A percentile compares a stretch with the other conserved stretches of the same genome.
Conservation (phyloP, 2,797 vertebrate species). For the Eurystomus glaucurus region DNA sequence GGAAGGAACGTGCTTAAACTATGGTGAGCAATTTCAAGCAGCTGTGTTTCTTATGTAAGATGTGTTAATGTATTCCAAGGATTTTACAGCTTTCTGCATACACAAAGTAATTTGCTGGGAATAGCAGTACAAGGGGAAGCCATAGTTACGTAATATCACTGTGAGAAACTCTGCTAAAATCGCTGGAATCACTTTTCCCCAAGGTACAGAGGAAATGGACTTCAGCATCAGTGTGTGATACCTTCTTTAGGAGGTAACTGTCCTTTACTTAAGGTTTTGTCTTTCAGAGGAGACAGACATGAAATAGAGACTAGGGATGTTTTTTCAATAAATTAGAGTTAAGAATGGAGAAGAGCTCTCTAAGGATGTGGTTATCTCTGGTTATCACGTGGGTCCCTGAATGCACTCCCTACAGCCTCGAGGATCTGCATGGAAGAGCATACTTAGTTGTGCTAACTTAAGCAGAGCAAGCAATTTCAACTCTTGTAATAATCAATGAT, state of each 20-base stretch:
- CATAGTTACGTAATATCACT: background rate
- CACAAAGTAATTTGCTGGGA: background rate
- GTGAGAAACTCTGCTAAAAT: background rate
- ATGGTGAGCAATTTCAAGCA: background rate
- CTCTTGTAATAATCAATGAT: background rate
- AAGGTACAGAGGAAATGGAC: background rate
- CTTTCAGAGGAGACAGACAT: background rate
- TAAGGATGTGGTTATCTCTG: background rate
- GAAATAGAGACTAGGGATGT: background rate
- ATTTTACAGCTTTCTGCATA: background rate
- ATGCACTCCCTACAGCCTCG: background rate
- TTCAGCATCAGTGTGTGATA: background rate
- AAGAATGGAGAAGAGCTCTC: background rate
- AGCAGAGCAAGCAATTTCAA: background rate
- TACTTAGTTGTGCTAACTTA: background rate
- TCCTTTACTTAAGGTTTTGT: background rate
- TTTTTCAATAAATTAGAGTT: background rate
- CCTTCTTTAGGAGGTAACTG: background rate
- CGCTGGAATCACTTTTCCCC: background rate
- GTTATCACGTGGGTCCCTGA: background rate
- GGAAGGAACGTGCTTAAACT: background rate
- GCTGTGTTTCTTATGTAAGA: background rate
- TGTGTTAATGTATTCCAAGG: background rate
- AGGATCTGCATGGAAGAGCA: background rate
- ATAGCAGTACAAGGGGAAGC: background rate